These are phyloP conservation scores for Nansenia antarctica DNA, from an alignment of 2,113 vertebrate species.

Conservation along the genomic window DNA sequence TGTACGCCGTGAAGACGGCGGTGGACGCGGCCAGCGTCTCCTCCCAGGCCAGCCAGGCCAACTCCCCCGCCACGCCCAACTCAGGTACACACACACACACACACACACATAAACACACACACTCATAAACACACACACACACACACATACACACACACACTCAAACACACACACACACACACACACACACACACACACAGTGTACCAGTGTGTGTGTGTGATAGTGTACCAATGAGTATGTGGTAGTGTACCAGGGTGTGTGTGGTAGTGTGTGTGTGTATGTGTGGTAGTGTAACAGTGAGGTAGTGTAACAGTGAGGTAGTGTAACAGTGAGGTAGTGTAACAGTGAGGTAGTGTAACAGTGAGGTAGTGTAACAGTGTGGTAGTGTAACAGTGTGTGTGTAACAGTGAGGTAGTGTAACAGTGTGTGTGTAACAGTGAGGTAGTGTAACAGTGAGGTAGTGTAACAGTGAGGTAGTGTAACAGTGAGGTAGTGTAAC, in stretches of 20 bases:
- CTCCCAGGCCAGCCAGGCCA: constrained; percentile 41
- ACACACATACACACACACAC: background rate
- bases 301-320: background rate
- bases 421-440: no score
- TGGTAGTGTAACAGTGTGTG: no score
- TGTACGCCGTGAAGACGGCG: constrained; percentile 27
- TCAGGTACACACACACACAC: constrained; percentile 32
- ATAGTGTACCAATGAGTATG: no score
- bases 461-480: no score
- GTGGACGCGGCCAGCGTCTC: constrained; percentile 30
- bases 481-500: background rate
- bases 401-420: no score
- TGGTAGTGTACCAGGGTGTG: no score
- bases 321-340: no score
- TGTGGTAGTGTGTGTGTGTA: no score
- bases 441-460: no score
- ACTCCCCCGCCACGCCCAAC: constrained; percentile 43
- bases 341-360: no score
- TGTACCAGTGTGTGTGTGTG: background rate
- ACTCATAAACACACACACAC: background rate
- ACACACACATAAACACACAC: background rate
- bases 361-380: no score
- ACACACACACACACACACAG: background rate
- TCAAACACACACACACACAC: background rate
- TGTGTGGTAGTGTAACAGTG: no score